A percentile compares a stretch with the other conserved stretches of the same genome.
Conservation (phyloP, 2,797 vertebrate genomes). For the Eurystomus glaucurus region DNA sequence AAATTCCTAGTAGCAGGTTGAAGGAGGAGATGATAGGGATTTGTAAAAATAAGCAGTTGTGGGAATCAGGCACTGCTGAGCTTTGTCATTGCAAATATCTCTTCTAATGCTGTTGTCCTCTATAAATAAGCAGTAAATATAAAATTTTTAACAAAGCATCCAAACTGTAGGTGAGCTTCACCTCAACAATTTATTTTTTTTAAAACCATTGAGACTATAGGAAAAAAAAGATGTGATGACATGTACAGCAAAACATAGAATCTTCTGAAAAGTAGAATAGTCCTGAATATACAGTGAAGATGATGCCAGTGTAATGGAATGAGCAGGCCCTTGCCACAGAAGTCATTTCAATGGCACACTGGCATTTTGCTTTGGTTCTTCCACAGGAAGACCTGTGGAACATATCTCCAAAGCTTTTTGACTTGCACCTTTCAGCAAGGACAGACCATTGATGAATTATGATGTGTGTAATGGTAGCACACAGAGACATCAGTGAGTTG, state of each 20-base stretch:
- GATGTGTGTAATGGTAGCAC: neutral
- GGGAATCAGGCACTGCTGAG: neutral
- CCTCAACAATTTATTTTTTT: neutral
- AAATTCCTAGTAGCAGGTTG: neutral
- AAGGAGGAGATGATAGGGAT: neutral
- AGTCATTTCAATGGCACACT: neutral
- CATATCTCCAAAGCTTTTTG: neutral
- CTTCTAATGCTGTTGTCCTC: neutral
- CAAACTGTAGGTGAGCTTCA: neutral
- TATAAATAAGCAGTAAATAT: neutral
- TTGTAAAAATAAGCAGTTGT: neutral
- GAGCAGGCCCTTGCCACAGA: neutral
- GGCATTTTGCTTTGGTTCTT: neutral
- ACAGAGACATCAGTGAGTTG: rapidly evolving
- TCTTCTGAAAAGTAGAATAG: neutral
- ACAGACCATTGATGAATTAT: rapidly evolving
- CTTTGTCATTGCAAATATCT: neutral
- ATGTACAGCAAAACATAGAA: neutral
- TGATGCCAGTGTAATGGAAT: rapidly evolving
- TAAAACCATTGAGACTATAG: rapidly evolving
- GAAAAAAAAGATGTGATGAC: neutral
- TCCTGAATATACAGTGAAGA: neutral
- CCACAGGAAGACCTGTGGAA: neutral
- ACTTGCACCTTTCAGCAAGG: neutral
- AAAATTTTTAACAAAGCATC: neutral